Conservation (phyloP, 2,888 invertebrate genomes). For the Nomada hirtipes region DNA sequence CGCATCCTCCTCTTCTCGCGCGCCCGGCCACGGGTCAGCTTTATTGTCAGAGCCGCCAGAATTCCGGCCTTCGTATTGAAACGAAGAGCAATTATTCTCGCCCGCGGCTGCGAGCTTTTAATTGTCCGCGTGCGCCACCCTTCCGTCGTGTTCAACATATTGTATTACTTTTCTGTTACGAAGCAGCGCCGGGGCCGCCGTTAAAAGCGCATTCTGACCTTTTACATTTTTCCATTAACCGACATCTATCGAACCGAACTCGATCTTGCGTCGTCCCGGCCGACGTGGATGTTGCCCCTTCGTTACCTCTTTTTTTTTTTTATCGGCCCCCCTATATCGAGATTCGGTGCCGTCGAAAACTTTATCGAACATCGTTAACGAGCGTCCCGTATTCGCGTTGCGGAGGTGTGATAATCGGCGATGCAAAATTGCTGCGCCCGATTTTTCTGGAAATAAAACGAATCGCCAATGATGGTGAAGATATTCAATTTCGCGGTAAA, state of each 20-base stretch:
- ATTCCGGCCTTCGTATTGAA: conserved; percentile 73
- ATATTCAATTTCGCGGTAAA: neutral
- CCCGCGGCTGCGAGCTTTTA: conserved; percentile 71
- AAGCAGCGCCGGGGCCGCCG: conserved; percentile 40
- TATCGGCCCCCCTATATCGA: neutral
- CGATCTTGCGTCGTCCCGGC: conserved; percentile 6
- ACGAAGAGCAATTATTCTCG: conserved; percentile 74
- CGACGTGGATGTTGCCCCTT: too few relatives aligned
- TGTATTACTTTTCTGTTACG: conserved; percentile 66
- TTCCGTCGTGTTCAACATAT: conserved; percentile 62
- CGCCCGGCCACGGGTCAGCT: conserved; percentile 63
- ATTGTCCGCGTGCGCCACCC: conserved; percentile 57
- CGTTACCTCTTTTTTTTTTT: conserved; percentile 7
- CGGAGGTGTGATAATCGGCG: neutral
- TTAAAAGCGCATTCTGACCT: conserved; percentile 54
- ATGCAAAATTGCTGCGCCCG: neutral
- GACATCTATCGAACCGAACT: conserved; percentile 34
- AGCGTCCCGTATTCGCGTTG: neutral
- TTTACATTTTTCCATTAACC: conserved; percentile 55
- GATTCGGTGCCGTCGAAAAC: conserved; percentile 7
- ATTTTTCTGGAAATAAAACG: neutral
- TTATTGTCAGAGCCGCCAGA: conserved; percentile 70
- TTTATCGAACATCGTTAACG: conserved; percentile 27
- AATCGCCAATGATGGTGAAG: neutral
- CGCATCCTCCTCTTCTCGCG: conserved; percentile 69